A percentile compares a stretch with the other conserved stretches of the same genome.
These are phyloP conservation scores for Cariama cristata DNA, from an alignment of 2,113 vertebrate genomes.

Conservation along the genomic window DNA sequence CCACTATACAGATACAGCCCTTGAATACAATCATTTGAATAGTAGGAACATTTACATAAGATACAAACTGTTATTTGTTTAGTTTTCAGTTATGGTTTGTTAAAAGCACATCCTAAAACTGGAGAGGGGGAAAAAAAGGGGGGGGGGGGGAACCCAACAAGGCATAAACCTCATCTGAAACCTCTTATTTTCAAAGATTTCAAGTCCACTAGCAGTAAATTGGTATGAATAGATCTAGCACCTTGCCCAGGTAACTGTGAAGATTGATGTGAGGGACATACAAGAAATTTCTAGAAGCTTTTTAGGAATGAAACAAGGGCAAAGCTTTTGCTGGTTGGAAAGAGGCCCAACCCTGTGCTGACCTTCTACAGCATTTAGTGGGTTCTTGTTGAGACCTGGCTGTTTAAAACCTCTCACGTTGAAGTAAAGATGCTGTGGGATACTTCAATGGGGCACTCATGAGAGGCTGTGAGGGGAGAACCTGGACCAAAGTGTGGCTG, in stretches of 20 bases:
- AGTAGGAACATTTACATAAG: not conserved
- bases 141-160: too few species aligned
- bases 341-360: not conserved
- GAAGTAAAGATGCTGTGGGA: not conserved
- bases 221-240: not conserved
- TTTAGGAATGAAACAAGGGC: not conserved
- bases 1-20: not conserved
- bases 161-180: not conserved
- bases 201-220: not conserved
- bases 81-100: not conserved
- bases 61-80: constrained; percentile 14
- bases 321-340: not conserved
- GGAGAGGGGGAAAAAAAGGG: not conserved
- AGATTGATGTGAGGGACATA: not conserved
- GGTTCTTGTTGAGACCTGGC: not conserved
- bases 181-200: not conserved
- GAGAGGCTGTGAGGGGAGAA: not conserved
- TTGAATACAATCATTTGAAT: not conserved
- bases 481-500: too few species aligned
- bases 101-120: not conserved
- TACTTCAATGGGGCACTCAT: not conserved
- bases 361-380: not conserved
- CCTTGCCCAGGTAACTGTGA: not conserved
- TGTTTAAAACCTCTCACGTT: not conserved
- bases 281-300: not conserved